phyloP scores from a whole-genome alignment of 2,888 invertebrate species.

The Leuctra nigra region DNA sequence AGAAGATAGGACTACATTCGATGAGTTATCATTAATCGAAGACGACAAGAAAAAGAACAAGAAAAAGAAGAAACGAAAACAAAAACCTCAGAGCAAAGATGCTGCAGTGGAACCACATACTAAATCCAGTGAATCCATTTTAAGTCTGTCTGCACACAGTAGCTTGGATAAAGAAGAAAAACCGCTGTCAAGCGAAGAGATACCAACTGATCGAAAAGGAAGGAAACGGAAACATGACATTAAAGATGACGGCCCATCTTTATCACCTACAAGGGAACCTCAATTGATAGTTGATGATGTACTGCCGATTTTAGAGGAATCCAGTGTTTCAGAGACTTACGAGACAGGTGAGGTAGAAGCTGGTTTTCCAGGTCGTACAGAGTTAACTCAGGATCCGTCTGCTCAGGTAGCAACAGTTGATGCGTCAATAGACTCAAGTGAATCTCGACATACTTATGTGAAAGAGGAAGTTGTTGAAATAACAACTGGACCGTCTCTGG shows the following conservation, averaged over 20 bases:
- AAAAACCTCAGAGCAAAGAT: conserved; percentile 45
- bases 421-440: too few species aligned
- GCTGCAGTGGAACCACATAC: conserved; percentile 40
- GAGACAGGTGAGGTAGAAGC: too few species aligned
- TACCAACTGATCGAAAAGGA: conserved; percentile 35
- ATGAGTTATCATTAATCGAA: conserved; percentile 42
- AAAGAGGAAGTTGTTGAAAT: too few species aligned
- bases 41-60: conserved; percentile 47
- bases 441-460: too few species aligned
- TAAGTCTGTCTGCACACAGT: conserved; percentile 28
- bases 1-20: conserved; percentile 55
- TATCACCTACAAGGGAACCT: too few species aligned
- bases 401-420: too few species aligned
- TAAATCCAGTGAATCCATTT: conserved; percentile 34
- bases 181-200: background rate
- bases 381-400: too few species aligned
- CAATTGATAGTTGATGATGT: too few species aligned
- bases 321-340: too few species aligned
- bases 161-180: conserved; percentile 34
- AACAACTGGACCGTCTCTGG: too few species aligned
- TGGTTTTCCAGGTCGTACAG: too few species aligned
- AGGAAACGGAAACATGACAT: conserved; percentile 37
- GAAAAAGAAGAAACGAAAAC: conserved; percentile 43
- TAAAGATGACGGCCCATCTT: background rate
- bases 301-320: too few species aligned